A percentile compares a stretch with the other conserved stretches of the same genome.
phyloP scores from a whole-genome alignment of 1,140 invertebrate species.

The Drosophila burlai region DNA sequence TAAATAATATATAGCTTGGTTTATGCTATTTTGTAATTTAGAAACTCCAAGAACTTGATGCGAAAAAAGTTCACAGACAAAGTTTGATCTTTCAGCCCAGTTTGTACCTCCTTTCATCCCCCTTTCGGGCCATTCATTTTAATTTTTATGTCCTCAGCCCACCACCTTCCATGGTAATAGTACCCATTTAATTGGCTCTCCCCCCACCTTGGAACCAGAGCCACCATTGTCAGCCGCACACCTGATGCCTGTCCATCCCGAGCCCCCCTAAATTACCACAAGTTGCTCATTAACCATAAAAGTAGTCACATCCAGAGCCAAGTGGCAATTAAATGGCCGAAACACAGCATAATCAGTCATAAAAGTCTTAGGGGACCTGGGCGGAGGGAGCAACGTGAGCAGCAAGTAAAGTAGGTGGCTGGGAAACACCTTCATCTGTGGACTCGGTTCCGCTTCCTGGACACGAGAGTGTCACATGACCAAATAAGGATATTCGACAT shows the following conservation, averaged over 20 bases:
- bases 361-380: constrained; percentile 43
- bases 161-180: constrained; percentile 30
- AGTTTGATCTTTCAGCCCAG: background rate
- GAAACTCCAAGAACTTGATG: background rate
- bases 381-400: constrained; percentile 56
- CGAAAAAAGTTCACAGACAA: background rate
- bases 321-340: constrained; percentile 78
- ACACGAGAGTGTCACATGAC: constrained; percentile 71
- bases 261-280: constrained; percentile 49
- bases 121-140: constrained; percentile 47
- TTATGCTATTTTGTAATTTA: background rate
- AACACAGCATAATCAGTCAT: constrained; percentile 80
- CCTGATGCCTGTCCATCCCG: constrained; percentile 49
- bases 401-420: constrained; percentile 49
- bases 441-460: background rate
- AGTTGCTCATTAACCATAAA: constrained; percentile 79
- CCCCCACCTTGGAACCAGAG: background rate
- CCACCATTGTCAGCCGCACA: constrained; percentile 28
- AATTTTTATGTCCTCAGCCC: constrained; percentile 52
- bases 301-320: constrained; percentile 74
- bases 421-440: constrained; percentile 15
- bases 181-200: constrained; percentile 65
- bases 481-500: constrained; percentile 51
- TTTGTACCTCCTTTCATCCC: background rate
- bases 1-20: background rate